Evolutionary conservation across 37 sponge, comb jelly and placozoan genomes (phyloP), one percentile per base, ranked within the genome.

Genomic region (Aplysina aerophoba): DNA sequence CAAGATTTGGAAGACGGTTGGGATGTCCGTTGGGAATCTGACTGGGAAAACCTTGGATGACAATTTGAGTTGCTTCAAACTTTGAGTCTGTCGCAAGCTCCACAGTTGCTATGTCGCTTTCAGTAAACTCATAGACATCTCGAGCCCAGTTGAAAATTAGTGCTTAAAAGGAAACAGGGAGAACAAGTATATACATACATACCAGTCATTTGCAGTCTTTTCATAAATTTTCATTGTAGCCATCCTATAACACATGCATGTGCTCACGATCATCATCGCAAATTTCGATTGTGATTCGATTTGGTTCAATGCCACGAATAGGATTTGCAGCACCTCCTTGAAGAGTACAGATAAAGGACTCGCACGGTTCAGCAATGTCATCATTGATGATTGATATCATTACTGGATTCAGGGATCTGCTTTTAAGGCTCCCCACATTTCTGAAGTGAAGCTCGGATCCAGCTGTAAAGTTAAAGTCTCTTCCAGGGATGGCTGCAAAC

Each of bases 331-430:
- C 30, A 35, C 71, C 71, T 34, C 33, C 34, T 35, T 69, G 71
- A 30, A 69, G 71, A 35, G 28, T 27, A 6, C 71, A 69, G 33
- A 69, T 69, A 35, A 69, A 69, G 34, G 35, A 34, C 71, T 69
- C 71, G 11, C 71, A 30, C 30, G 71, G 71, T 69, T 69, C 71
- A 69, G 71, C 71, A 69, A 69, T 30, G 6, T 69, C 71, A 69
- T 69, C 71, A 69, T 69, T 35, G 34, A 69, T 35, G 34, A 69
- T 69, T 44, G 50, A 11, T 44, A 44, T 44, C 50, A 44, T 8
- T 8, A 44, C 50, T 44, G 3, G 6, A 44, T 44, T 8, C 3
- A 44, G 8, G 3, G 50, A 44, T 11, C 3, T 11, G 50, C 50
- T 44, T 44, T 3, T 44, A 11, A 8, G 6, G 3, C 8, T 8